These are phyloP conservation scores for Argynnis bischoffii DNA, from an alignment of 2,888 invertebrate genomes.

Conservation along the genomic window DNA sequence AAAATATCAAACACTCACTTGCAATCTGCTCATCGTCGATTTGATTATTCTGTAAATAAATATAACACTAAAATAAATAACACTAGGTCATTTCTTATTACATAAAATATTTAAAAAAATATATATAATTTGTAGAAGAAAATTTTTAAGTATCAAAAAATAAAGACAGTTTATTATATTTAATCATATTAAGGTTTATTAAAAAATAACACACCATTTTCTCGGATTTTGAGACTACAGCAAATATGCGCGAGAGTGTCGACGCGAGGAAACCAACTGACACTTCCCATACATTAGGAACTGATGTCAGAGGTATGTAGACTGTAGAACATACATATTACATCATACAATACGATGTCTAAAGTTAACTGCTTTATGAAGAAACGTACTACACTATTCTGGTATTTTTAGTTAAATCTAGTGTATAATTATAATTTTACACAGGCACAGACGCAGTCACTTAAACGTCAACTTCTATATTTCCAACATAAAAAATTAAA, in stretches of 20 bases:
- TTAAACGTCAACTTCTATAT: too few relatives aligned
- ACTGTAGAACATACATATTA: too few relatives aligned
- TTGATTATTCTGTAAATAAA: slow-evolving; percentile 59
- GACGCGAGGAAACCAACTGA: slow-evolving; percentile 14
- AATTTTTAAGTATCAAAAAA: not conserved
- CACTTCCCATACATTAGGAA: not conserved
- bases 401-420: too few relatives aligned
- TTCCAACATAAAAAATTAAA: too few relatives aligned
- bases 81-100: not conserved
- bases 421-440: too few relatives aligned
- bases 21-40: slow-evolving; percentile 78
- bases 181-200: not conserved
- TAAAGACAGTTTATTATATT: not conserved
- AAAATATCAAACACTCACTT: slow-evolving; percentile 59
- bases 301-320: not conserved
- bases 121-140: not conserved
- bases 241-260: slow-evolving; percentile 11
- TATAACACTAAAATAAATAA: not conserved
- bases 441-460: too few relatives aligned
- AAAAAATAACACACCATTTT: slow-evolving; percentile 3
- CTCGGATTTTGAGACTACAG: not conserved
- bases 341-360: too few relatives aligned
- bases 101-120: not conserved
- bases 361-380: too few relatives aligned
- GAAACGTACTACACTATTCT: too few relatives aligned